These are phyloP conservation scores for Tauraco erythrolophus DNA, from an alignment of 2,113 vertebrate genomes.

Conservation along the genomic window DNA sequence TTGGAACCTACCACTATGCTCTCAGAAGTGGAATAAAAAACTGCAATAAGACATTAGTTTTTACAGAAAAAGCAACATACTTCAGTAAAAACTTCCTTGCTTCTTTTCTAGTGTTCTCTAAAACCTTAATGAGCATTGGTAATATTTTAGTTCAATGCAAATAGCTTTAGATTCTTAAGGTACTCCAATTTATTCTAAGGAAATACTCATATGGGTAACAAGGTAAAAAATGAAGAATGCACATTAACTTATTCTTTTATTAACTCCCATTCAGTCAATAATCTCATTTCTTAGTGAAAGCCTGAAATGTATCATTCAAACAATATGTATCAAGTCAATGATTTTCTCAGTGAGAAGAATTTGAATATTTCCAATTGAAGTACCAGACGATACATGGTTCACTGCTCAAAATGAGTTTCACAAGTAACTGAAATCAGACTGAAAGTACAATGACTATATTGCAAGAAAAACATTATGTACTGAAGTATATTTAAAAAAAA, in stretches of 20 bases:
- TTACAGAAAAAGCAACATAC: neutral
- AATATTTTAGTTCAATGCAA: neutral
- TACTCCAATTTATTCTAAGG: neutral
- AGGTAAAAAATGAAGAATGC: neutral
- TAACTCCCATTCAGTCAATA: neutral
- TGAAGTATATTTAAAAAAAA: neutral
- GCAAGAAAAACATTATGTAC: neutral
- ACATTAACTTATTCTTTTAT: neutral
- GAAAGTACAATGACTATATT: neutral
- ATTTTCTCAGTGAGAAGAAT: neutral
- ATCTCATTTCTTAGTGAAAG: neutral
- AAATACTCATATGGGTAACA: neutral
- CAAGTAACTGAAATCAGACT: neutral
- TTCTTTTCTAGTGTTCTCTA: neutral
- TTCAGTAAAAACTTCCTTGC: neutral
- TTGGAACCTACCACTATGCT: neutral
- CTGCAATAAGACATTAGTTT: neutral
- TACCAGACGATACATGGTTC: neutral
- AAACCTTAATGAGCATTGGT: neutral
- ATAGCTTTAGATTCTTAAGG: neutral
- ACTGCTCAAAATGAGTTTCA: conserved; percentile 3
- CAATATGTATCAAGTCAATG: neutral
- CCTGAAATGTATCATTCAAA: neutral
- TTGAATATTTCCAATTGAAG: neutral
- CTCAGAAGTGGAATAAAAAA: neutral